These are phyloP conservation scores for Chrysotoxum bicinctum DNA, from an alignment of 2,888 invertebrate species.

Conservation along the genomic window DNA sequence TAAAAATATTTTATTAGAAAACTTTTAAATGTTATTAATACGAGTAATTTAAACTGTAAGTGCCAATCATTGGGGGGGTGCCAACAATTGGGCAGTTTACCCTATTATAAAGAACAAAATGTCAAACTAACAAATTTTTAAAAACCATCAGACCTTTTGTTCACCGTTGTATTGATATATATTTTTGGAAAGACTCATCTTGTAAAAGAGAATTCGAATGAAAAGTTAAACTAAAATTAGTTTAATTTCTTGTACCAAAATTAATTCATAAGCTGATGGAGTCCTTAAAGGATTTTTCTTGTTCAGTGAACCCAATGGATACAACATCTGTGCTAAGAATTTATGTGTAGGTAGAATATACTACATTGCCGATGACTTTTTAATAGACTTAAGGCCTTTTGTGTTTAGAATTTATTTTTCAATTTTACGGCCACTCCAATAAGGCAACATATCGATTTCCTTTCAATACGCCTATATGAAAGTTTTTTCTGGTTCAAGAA, in stretches of 20 bases:
- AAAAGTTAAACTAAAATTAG: neutral
- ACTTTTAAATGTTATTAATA: no score
- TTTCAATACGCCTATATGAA: neutral
- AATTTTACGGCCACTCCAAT: neutral
- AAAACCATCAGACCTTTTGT: neutral
- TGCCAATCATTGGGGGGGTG: no score
- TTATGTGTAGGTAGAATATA: neutral
- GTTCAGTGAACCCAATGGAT: neutral
- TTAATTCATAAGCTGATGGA: neutral
- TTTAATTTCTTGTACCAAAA: neutral
- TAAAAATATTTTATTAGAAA: no score
- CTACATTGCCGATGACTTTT: neutral
- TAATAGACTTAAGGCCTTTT: neutral
- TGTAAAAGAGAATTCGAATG: neutral
- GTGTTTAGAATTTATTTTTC: neutral
- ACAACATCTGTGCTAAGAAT: neutral
- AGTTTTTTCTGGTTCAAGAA: neutral
- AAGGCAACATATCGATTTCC: slow-evolving; percentile 8
- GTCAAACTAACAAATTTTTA: no score
- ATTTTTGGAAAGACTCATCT: neutral
- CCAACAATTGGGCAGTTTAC: no score
- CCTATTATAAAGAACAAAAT: no score
- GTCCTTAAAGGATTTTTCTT: neutral
- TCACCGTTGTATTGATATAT: neutral
- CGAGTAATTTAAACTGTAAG: no score